Evolutionary conservation across 2,113 vertebrate genomes (phyloP).

Genomic region (Athene noctua): DNA sequence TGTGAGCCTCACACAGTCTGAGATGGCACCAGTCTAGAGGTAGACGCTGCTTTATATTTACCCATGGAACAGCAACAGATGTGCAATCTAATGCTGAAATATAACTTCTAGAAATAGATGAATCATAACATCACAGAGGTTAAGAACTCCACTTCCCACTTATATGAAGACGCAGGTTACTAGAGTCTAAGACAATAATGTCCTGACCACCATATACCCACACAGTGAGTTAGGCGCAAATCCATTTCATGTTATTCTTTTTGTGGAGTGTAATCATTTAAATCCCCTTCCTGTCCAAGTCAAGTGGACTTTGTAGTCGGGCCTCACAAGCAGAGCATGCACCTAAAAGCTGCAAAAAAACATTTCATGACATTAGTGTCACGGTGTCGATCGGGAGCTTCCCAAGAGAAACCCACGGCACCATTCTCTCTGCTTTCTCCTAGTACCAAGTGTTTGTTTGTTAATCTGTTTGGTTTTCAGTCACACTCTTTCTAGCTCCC

Average conservation of each 20-base stretch:
- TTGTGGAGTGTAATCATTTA: accelerated
- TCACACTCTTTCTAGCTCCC: background rate
- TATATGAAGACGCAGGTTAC: background rate
- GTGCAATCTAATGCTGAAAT: background rate
- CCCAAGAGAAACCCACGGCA: background rate
- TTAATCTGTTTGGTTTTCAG: background rate
- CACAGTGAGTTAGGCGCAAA: background rate
- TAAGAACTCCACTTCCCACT: background rate
- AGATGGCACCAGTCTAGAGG: background rate
- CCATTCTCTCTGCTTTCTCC: background rate
- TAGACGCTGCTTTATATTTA: background rate
- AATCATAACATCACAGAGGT: background rate
- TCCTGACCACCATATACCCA: background rate
- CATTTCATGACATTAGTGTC: background rate
- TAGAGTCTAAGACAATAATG: background rate
- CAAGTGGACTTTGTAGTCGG: background rate
- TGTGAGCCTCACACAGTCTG: background rate
- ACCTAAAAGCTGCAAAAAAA: background rate
- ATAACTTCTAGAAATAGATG: background rate
- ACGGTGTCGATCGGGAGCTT: background rate
- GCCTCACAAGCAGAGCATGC: background rate
- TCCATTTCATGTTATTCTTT: background rate
- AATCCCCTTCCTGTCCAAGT: background rate
- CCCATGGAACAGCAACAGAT: background rate
- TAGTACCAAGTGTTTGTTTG: background rate